phyloP scores from a whole-genome alignment of 2,797 vertebrate genomes.

The Cyprinodon diabolis region DNA sequence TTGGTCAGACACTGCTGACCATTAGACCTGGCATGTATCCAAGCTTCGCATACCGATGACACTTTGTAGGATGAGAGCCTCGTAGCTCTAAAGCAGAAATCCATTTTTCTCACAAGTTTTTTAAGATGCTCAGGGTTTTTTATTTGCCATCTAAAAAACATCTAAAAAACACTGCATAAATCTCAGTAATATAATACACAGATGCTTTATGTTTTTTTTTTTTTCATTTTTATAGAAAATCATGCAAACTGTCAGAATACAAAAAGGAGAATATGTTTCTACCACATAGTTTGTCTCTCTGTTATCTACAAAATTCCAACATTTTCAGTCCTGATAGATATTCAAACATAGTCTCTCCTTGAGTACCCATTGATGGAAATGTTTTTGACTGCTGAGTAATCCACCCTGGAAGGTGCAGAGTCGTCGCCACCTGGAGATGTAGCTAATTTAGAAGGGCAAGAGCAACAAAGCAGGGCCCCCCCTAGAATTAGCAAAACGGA shows the following conservation, averaged over 20 bases:
- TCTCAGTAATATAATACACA: background rate
- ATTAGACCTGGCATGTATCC: conserved; percentile 20
- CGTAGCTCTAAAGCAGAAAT: background rate
- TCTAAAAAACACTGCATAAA: background rate
- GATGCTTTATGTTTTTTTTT: background rate
- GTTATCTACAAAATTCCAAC: background rate
- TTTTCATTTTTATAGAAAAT: background rate
- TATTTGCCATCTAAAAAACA: background rate
- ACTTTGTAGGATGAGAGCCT: background rate
- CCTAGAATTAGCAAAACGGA: conserved; percentile 82
- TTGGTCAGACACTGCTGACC: conserved; percentile 34
- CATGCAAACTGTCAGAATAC: background rate
- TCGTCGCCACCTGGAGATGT: conserved; percentile 8
- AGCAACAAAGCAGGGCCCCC: conserved; percentile 81
- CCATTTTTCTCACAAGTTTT: background rate
- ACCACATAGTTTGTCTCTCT: background rate
- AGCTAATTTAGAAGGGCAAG: conserved; percentile 63
- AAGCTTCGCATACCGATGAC: conserved; percentile 14
- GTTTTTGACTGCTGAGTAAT: conserved; percentile 75
- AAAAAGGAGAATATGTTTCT: background rate
- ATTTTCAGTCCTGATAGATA: background rate
- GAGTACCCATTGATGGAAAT: conserved; percentile 69
- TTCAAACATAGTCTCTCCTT: conserved; percentile 82
- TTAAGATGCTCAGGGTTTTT: background rate
- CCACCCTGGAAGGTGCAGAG: conserved; percentile 40